Base-by-base conservation (phyloP, 1,140 invertebrate species). In the Tetraneura akinire region DNA sequence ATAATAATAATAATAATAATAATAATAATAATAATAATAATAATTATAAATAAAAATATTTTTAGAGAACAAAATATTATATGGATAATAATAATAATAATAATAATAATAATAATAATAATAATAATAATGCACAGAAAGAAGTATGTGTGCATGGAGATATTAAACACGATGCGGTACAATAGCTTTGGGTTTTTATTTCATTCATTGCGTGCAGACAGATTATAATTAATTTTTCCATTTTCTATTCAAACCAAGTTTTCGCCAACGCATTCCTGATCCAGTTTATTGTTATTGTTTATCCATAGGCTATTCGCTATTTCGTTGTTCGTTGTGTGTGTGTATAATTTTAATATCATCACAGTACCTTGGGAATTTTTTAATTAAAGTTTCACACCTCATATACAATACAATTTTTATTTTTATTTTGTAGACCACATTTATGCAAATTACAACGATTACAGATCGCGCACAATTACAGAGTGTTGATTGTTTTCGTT, bases 261-360 rank as follows among this genome's bases (percentile, higher is more conserved):
- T 76, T 76, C 32, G 73, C 73, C 51, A 57, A 76, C 73, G 73
- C 73, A 76, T 76, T 76, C 73, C 73, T 57, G 53, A 55, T 76
- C 53, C 49, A 55, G 26, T 55, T 57, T 76, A 76, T 76, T 76
- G 73, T 76, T 76, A 76, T 76, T 76, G 73, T 76, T 76, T 37
- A 57, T 55, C 73, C 73, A 37, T 57, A 29, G 70, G 29, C 49
- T 29, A 21, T 68, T 68, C 66, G 16, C 37, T 68, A 45, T 16
- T 73, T 26, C 18, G 26, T 16, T 1, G 47, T 37, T 8, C n/a
- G 29, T 10, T 18, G 47, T 51, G 68, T 51, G 10, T 11, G 26
- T 57, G 32, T 21, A n/a, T 57, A 42, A 42, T 60, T 57, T 55
- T 57, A 57, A 57, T 57, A 76, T 76, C 49, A 57, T 57, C 14